These are phyloP conservation scores for Norana najaformis DNA, from an alignment of 2,888 invertebrate genomes.

Conservation along the genomic window DNA sequence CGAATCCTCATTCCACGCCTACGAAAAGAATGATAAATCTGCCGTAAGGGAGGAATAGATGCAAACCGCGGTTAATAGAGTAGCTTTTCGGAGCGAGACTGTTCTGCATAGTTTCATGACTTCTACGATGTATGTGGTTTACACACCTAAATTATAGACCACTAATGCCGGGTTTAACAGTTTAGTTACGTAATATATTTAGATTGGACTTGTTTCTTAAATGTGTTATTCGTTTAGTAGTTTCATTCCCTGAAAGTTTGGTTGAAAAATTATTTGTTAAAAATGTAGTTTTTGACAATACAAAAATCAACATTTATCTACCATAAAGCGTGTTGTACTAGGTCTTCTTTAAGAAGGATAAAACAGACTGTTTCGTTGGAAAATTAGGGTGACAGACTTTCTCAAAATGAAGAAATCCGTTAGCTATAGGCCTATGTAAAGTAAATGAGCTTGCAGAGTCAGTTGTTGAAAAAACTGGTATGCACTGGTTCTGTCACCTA, in stretches of 20 bases:
- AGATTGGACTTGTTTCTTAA: not conserved
- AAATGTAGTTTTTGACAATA: not conserved
- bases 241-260: not conserved
- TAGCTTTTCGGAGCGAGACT: not conserved
- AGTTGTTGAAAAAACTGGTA: too few relatives aligned
- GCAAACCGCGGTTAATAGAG: not conserved
- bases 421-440: too few relatives aligned
- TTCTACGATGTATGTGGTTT: not conserved
- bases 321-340: not conserved
- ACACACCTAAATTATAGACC: not conserved
- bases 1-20: not conserved
- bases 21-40: not conserved
- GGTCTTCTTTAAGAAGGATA: not conserved
- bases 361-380: not conserved
- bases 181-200: not conserved
- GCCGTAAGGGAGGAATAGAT: not conserved
- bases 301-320: not conserved
- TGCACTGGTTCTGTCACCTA: too few relatives aligned
- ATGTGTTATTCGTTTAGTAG: not conserved
- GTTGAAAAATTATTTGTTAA: not conserved
- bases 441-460: too few relatives aligned
- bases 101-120: not conserved
- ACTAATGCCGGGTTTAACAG: not conserved
- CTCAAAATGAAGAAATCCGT: too few relatives aligned
- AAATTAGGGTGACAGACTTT: too few relatives aligned